Evolutionary conservation across 2,888 invertebrate genomes (phyloP), one percentile per base, ranked within the genome.

Genomic region (Cistogaster globosa): DNA sequence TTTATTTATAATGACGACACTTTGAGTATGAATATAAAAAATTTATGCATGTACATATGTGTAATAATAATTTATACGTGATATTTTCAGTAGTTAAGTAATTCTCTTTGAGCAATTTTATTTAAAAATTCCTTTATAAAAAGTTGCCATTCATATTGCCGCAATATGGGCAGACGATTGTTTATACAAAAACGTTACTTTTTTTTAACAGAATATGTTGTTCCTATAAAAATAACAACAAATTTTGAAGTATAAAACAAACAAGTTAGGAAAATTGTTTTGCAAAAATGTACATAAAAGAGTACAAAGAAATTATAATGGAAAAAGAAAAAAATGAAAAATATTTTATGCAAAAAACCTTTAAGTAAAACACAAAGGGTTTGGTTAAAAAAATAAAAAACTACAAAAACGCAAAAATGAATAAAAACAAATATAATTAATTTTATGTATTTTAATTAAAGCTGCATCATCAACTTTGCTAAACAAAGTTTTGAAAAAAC

Each of bases 171-270:
- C 16, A 16, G 5, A 45, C 42, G 12, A 42, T 3, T 42, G 45
- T 48, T 6, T 6, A 48, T 6, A 48, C 14, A 48, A 4, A 42
- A 42, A 42, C 42, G 26, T 26, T 26, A 26, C 1, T 26, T 1
- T 26, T 26, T 26, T 26, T n/a, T n/a, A n/a, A n/a, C n/a, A 42
- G 42, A 42, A 42, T 42, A 12, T 42, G 12, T 22, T 22, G 55
- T 32, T 32, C 32, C 2, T 32, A 32, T 32, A 32, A 2, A 32
- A 55, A 69, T 55, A 55, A 69, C 69, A 69, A 57, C 22, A 69
- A 42, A 42, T 38, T 57, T 55, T 69, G 20, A 71, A 71, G 57
- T 57, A 45, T 7, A 18, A 58, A 57, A 71, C 18, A 58, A 71
- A 58, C 71, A 58, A 58, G 45, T 58, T 42, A 45, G 58, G 57